A percentile compares a stretch with the other conserved stretches of the same genome.
Conservation (phyloP, 2,888 invertebrate species). For the Papilio elwesi region DNA sequence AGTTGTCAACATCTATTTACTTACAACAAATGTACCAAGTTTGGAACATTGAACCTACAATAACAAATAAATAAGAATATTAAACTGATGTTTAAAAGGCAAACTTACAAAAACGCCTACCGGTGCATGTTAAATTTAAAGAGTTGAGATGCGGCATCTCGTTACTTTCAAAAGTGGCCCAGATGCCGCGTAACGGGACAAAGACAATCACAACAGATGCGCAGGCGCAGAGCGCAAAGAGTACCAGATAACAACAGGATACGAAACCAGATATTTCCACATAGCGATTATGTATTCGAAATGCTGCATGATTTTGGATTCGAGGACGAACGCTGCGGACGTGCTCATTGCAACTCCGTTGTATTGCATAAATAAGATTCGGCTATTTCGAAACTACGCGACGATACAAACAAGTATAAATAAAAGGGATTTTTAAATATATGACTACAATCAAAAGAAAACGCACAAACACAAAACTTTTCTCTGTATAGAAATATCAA, state of each 20-base stretch:
- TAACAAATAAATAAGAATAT: constrained; percentile 5
- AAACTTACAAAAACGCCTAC: constrained; percentile 30
- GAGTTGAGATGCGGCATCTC: constrained; percentile 61
- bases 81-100: neutral
- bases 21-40: no score
- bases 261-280: constrained; percentile 38
- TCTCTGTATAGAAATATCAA: no score
- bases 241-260: constrained; percentile 51
- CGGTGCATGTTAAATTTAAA: constrained; percentile 57
- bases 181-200: constrained; percentile 80
- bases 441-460: no score
- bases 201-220: constrained; percentile 74
- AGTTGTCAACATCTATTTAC: no score
- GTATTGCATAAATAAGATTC: constrained; percentile 26
- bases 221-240: constrained; percentile 57
- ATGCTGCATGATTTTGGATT: constrained; percentile 33
- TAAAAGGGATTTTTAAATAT: no score
- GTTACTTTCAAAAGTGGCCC: constrained; percentile 83
- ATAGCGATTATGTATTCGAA: constrained; percentile 33
- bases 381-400: constrained; percentile 4
- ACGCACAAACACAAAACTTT: no score
- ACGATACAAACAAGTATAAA: neutral
- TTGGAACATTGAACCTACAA: no score
- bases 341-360: constrained; percentile 19
- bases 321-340: constrained; percentile 19